Evolutionary conservation across 2,797 vertebrate species (phyloP).

Genomic region (Moxostoma hubbsi): DNA sequence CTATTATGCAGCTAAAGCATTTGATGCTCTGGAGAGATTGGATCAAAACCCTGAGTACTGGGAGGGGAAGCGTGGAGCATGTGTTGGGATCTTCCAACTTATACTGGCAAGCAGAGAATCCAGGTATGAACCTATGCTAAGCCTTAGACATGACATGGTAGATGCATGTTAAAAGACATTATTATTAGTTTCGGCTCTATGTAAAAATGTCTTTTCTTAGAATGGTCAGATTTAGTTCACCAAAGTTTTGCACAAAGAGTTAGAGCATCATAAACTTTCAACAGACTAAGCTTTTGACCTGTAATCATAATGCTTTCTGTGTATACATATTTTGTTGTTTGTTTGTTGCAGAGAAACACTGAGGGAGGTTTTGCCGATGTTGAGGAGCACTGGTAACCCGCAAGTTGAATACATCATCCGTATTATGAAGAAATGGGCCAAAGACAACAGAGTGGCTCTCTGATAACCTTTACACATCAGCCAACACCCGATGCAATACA

Average conservation of each 20-base stretch:
- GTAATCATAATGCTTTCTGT: background rate
- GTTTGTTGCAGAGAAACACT: slow-evolving; percentile 84
- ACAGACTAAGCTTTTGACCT: background rate
- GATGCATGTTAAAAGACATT: background rate
- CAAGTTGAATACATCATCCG: slow-evolving; percentile 95
- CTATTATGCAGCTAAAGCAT: slow-evolving; percentile 95
- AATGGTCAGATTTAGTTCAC: background rate
- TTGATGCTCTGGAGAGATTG: slow-evolving; percentile 92
- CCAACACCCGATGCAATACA: background rate
- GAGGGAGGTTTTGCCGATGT: slow-evolving; percentile 88
- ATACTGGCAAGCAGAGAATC: slow-evolving; percentile 92
- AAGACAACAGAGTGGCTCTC: slow-evolving; percentile 91
- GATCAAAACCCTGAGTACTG: slow-evolving; percentile 93
- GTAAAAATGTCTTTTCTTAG: background rate
- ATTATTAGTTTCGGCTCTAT: no score
- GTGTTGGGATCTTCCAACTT: slow-evolving; percentile 96
- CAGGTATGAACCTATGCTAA: slow-evolving; percentile 77
- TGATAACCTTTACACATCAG: slow-evolving; percentile 62
- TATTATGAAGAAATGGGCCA: slow-evolving; percentile 96
- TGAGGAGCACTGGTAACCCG: slow-evolving; percentile 90
- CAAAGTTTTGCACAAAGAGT: no score
- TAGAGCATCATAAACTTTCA: no score
- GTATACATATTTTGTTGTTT: no score
- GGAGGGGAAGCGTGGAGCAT: slow-evolving; percentile 97
- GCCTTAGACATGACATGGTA: background rate